These are phyloP conservation scores for Gambusia holbrooki DNA, from an alignment of 2,113 vertebrate species.

Conservation along the genomic window DNA sequence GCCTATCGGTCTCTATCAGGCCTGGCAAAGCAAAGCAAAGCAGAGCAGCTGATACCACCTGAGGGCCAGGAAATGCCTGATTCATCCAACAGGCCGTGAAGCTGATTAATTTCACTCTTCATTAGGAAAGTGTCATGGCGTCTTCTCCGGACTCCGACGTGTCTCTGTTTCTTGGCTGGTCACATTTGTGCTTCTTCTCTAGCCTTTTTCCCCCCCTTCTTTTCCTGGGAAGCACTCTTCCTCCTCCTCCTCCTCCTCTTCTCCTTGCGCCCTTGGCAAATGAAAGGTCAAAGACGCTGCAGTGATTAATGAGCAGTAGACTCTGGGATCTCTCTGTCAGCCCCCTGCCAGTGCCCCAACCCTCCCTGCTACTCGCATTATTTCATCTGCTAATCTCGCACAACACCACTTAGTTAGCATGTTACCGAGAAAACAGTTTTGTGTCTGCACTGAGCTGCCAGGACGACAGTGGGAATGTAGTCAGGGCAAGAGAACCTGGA, in stretches of 20 bases:
- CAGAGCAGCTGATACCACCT: constrained; percentile 78
- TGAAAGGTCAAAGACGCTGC: constrained; percentile 86
- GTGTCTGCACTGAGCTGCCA: constrained; percentile 1
- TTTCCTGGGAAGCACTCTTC: constrained; percentile 58
- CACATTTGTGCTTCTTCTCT: constrained; percentile 48
- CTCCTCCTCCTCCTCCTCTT: constrained; percentile 77
- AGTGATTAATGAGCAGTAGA: constrained; percentile 87
- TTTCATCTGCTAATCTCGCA: constrained; percentile 81
- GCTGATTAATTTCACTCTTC: constrained; percentile 86
- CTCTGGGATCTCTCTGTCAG: constrained; percentile 83
- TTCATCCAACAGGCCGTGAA: constrained; percentile 79
- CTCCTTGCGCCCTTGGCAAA: constrained; percentile 84
- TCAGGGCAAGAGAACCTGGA: neutral
- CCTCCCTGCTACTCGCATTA: constrained; percentile 72
- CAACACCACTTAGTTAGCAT: constrained; percentile 71
- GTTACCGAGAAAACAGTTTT: constrained; percentile 49
- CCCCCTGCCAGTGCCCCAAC: constrained; percentile 53
- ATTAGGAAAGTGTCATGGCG: constrained; percentile 79
- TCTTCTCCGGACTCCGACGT: constrained; percentile 69
- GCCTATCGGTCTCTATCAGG: constrained; percentile 77
- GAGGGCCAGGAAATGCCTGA: constrained; percentile 78
- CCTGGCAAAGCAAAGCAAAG: constrained; percentile 60
- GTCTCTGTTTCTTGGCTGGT: constrained; percentile 40
- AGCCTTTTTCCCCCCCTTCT: neutral
- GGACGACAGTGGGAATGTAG: neutral